phyloP scores from a whole-genome alignment of 2,797 vertebrate genomes.

The Prionace glauca region DNA sequence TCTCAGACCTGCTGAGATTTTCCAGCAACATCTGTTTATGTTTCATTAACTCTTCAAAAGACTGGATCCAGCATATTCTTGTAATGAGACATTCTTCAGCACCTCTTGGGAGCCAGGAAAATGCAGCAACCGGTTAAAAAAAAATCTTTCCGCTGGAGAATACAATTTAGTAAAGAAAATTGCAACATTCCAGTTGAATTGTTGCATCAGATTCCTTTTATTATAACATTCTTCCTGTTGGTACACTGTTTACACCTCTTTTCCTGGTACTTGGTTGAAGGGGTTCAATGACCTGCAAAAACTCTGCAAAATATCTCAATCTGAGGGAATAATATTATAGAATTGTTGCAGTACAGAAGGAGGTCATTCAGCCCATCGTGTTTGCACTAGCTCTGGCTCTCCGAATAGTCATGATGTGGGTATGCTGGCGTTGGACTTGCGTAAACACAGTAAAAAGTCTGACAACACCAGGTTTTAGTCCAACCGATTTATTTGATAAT shows the following conservation, averaged over 20 bases:
- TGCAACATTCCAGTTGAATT: neutral
- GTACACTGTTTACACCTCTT: neutral
- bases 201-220: neutral
- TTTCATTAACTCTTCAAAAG: neutral
- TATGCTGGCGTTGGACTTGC: too few relatives aligned
- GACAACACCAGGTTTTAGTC: too few relatives aligned
- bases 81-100: neutral
- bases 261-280: neutral
- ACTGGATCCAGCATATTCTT: neutral
- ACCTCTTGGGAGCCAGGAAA: neutral
- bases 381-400: too few relatives aligned
- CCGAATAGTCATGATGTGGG: too few relatives aligned
- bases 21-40: neutral
- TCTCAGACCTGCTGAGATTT: too few relatives aligned
- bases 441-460: too few relatives aligned
- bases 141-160: neutral
- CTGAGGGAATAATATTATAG: neutral
- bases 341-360: too few relatives aligned
- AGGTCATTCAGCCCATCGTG: too few relatives aligned
- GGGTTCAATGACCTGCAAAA: neutral
- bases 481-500: too few relatives aligned
- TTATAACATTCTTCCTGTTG: neutral
- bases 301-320: neutral
- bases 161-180: neutral
- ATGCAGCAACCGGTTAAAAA: neutral